Evolutionary conservation across 2,888 invertebrate species (phyloP).

Genomic region (Petrophora chlorosata): DNA sequence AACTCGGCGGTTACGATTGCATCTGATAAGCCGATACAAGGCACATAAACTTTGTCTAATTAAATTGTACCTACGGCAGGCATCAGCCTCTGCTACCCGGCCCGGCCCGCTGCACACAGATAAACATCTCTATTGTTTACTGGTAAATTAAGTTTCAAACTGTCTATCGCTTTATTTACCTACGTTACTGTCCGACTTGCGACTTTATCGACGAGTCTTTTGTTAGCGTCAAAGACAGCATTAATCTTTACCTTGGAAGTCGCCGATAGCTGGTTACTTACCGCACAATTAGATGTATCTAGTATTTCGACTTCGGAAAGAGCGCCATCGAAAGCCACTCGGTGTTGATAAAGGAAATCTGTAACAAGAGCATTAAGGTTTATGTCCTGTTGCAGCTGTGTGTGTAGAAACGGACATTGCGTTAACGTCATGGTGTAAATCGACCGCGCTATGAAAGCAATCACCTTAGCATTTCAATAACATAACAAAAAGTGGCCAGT

Average conservation of each 20-base stretch:
- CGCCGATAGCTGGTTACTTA: slow-evolving; percentile 70
- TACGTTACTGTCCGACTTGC: slow-evolving; percentile 31
- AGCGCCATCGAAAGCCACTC: slow-evolving; percentile 90
- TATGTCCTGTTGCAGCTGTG: slow-evolving; percentile 19
- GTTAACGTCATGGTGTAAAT: slow-evolving; percentile 18
- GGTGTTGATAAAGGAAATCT: slow-evolving; percentile 92
- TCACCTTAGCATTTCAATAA: slow-evolving; percentile 52
- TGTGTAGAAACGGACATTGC: slow-evolving; percentile 13
- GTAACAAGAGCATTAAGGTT: slow-evolving; percentile 73
- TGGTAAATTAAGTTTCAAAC: slow-evolving; percentile 70
- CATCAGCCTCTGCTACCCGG: slow-evolving; percentile 60
- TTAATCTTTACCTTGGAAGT: slow-evolving; percentile 27
- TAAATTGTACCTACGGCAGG: slow-evolving; percentile 75
- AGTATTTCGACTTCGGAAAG: slow-evolving; percentile 91
- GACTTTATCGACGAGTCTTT: slow-evolving; percentile 25
- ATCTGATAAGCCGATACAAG: slow-evolving; percentile 67
- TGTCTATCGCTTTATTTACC: slow-evolving; percentile 66
- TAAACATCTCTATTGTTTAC: slow-evolving; percentile 79
- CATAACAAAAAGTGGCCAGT: slow-evolving; percentile 36
- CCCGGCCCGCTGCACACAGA: slow-evolving; percentile 54
- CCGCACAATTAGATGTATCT: slow-evolving; percentile 92
- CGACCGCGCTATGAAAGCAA: slow-evolving; percentile 18
- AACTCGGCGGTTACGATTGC: slow-evolving; percentile 54
- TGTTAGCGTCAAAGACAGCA: slow-evolving; percentile 27
- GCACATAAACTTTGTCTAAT: slow-evolving; percentile 77